phyloP scores from a whole-genome alignment of 1,140 invertebrate genomes.

The Pantala flavescens region DNA sequence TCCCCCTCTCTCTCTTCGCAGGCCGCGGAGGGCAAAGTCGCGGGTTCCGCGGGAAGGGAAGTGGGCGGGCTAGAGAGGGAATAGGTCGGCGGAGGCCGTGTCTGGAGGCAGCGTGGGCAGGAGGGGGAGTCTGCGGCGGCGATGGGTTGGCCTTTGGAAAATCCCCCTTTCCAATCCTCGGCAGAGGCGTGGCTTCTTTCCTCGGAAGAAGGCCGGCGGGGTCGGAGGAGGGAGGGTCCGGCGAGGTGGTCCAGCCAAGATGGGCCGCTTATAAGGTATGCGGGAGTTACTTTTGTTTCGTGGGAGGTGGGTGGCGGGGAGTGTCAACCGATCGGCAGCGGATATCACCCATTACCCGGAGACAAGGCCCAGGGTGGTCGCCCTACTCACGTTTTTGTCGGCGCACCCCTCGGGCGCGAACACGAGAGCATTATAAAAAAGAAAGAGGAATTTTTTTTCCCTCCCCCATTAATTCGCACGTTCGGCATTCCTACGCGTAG shows the following conservation, averaged over 20 bases:
- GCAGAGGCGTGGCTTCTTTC: constrained; percentile 6
- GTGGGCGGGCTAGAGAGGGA: not conserved
- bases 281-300: not conserved
- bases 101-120: not conserved
- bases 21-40: not conserved
- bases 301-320: not conserved
- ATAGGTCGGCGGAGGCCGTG: not conserved
- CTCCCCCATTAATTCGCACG: too few relatives aligned
- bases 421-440: too few relatives aligned
- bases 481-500: too few relatives aligned
- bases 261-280: not conserved
- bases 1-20: not conserved
- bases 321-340: constrained; percentile 1
- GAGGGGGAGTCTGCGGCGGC: not conserved
- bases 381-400: too few relatives aligned
- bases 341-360: not conserved
- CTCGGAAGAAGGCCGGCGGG: not conserved
- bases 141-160: constrained; percentile 4
- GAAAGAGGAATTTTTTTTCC: too few relatives aligned
- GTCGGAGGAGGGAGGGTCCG: not conserved
- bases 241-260: not conserved
- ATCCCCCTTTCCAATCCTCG: not conserved
- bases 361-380: not conserved
- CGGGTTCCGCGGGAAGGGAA: not conserved
- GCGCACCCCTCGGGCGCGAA: too few relatives aligned